These are phyloP conservation scores for Amphiprion clarkii DNA, from an alignment of 2,797 vertebrate species.

Conservation along the genomic window DNA sequence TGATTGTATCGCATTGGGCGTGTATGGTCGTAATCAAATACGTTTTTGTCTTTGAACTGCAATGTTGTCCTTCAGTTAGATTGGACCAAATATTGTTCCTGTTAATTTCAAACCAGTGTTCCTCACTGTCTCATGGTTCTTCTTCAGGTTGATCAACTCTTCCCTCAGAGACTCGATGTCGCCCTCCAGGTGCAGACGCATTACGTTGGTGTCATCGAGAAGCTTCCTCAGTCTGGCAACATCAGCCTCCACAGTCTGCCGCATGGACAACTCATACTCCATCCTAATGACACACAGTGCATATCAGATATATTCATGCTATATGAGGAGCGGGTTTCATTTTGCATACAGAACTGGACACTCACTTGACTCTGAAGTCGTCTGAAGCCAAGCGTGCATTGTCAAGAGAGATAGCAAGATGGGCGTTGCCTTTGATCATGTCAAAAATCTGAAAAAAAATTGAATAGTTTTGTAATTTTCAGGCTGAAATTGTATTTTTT, in stretches of 20 bases:
- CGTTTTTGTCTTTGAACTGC: neutral
- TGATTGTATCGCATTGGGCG: neutral
- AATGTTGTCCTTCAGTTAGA: neutral
- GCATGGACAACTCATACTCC: conserved; percentile 86
- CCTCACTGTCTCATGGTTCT: conserved; percentile 82
- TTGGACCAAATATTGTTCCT: neutral
- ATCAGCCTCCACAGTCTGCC: conserved; percentile 86
- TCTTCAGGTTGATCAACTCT: conserved; percentile 87
- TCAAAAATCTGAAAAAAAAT: conserved; percentile 80
- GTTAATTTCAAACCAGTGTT: neutral
- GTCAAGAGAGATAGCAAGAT: conserved; percentile 83
- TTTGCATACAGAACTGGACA: neutral
- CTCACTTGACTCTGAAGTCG: conserved; percentile 89
- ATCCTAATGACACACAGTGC: conserved; percentile 61
- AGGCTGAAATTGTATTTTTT: conserved; percentile 2
- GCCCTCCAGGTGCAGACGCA: conserved; percentile 85
- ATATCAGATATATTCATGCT: neutral
- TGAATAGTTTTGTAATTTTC: neutral
- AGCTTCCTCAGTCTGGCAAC: conserved; percentile 82
- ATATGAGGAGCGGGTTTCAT: neutral
- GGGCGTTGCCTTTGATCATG: conserved; percentile 79
- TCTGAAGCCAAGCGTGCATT: conserved; percentile 88
- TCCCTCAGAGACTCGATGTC: conserved; percentile 88
- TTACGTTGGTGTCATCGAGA: conserved; percentile 88
- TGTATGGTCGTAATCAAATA: neutral